Conservation (phyloP, 1,140 invertebrate genomes). For the Caenorhabditis inopinata region DNA sequence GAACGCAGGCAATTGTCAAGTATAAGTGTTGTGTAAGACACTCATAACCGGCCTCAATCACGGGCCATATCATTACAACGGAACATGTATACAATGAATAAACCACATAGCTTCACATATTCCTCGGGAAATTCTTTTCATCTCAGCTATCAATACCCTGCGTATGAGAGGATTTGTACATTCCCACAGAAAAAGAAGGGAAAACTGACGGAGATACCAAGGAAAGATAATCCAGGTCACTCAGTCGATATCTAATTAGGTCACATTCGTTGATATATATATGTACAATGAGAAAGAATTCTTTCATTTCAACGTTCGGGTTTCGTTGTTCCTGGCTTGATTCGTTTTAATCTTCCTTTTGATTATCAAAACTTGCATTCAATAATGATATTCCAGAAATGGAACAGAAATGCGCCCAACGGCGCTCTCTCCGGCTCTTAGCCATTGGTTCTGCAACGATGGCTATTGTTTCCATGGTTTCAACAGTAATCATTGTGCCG, state of each 20-base stretch:
- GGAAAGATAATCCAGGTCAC: slow-evolving; percentile 26
- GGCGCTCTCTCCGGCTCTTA: slow-evolving; percentile 56
- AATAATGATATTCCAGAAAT: not conserved
- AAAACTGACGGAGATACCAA: slow-evolving; percentile 7
- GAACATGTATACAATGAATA: no score
- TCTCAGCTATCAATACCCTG: not conserved
- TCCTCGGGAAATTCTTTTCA: not conserved
- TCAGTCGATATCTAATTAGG: slow-evolving; percentile 20
- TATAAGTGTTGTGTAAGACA: no score
- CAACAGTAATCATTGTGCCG: slow-evolving; percentile 61
- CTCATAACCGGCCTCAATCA: no score
- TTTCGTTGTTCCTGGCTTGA: no score
- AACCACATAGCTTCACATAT: not conserved
- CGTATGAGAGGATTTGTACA: not conserved
- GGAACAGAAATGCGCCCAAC: slow-evolving; percentile 38
- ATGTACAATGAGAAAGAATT: slow-evolving; percentile 14
- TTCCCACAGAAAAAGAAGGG: not conserved
- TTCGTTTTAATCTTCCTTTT: no score
- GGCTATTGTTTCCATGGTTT: slow-evolving; percentile 63
- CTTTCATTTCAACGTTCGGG: not conserved
- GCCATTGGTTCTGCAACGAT: slow-evolving; percentile 63
- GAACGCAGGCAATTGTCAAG: no score
- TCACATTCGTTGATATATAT: slow-evolving; percentile 2
- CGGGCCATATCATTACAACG: no score
- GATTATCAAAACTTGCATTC: not conserved